Evolutionary conservation across 2,113 vertebrate genomes (phyloP).

Genomic region (Myrmophylax atrothorax): DNA sequence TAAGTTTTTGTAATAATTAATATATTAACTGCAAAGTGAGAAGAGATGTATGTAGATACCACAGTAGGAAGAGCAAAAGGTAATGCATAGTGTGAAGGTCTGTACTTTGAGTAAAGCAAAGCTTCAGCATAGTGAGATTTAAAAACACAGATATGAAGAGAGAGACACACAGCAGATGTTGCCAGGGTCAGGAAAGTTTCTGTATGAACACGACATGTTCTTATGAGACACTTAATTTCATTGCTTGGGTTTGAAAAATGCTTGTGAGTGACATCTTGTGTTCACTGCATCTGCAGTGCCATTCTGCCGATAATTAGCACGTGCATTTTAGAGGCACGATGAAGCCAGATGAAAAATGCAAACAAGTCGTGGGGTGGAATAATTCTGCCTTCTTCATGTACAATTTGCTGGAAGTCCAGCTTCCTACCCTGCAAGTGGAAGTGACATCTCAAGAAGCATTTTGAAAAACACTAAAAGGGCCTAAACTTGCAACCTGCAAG

Average conservation of each 20-base stretch:
- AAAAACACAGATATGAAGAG: neutral
- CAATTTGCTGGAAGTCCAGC: neutral
- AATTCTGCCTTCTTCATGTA: neutral
- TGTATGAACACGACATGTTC: rapidly evolving
- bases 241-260: neutral
- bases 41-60: neutral
- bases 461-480: neutral
- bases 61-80: neutral
- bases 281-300: neutral
- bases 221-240: neutral
- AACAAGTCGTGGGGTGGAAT: neutral
- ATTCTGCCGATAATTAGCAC: neutral
- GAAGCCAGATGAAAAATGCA: neutral
- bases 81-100: neutral
- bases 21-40: neutral
- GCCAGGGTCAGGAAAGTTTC: neutral
- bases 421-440: neutral
- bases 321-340: neutral
- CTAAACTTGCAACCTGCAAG: neutral
- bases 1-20: neutral
- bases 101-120: neutral
- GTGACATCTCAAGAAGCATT: neutral
- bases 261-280: constrained; percentile 18
- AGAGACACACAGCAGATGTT: neutral
- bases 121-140: neutral